Base-by-base conservation (phyloP, 2,797 vertebrate genomes). In the Parauchenoglanis punctatus region DNA sequence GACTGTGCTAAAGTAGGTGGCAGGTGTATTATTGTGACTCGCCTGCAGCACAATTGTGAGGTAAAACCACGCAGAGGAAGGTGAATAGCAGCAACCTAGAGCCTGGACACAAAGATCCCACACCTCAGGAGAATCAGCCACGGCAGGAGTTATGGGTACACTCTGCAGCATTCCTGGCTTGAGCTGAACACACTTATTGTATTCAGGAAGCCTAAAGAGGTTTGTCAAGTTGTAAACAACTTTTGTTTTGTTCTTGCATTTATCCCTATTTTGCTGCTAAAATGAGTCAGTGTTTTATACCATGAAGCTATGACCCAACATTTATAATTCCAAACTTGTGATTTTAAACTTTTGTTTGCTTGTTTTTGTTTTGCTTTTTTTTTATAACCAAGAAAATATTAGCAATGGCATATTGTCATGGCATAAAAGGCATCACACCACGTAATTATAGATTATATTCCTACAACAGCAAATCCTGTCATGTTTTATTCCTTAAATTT, bases 231-330 rank as follows among this genome's bases (percentile, higher is more conserved):
- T 58, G 87, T 81, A 87, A 89, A 91, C 86, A 87, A 81, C 89
- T 40, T 73, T 17, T 1, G 49, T 28, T 85, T 76, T 84, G 49
- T 87, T 87, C 86, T 86, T 87, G 90, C 18, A 56, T 67, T 88
- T 76, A 70, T 85, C 89, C 90, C 91, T 89, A 92, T 92, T 90
- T 91, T 90, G 59, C 0, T 90, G 88, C 85, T 91, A 94, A 95
- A 93, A 76, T 76, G 13, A 31, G 12, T 20, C 54, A 4, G 56
- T 63, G 76, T 40, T 82, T 81, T 7, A 52, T 10, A 18, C 1
- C 58, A 58, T 20, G 15, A 59, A 81, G 35, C 77, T 28, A 56
- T 72, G 54, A n/a, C 2, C 15, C 25, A 49, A 28, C 7, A 2
- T 31, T 35, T 10, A 80, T 58, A 35, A 61, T 78, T 31, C 7